These are phyloP conservation scores for Thera obeliscata DNA, from an alignment of 2,888 invertebrate species.

Conservation along the genomic window DNA sequence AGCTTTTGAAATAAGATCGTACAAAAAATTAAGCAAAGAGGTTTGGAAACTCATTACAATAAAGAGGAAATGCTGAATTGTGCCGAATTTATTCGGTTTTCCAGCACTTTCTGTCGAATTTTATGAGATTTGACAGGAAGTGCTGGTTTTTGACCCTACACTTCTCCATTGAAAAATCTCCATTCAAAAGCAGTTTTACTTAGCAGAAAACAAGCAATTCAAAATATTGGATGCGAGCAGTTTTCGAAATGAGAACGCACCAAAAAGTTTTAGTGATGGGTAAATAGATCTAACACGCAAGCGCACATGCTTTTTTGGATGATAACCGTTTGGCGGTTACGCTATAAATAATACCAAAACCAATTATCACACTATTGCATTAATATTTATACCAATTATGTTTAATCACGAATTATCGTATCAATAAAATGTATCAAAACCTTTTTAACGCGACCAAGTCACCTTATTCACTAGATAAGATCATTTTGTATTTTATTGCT, in stretches of 20 bases:
- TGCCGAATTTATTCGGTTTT: too few relatives aligned
- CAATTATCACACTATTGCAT: constrained; percentile 45
- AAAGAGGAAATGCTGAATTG: too few relatives aligned
- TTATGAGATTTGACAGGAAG: too few relatives aligned
- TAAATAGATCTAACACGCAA: background rate
- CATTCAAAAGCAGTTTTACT: too few relatives aligned
- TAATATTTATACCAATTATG: constrained; percentile 40
- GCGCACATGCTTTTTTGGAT: background rate
- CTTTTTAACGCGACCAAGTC: constrained; percentile 1
- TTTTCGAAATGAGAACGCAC: background rate
- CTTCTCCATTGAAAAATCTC: too few relatives aligned
- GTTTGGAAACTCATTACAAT: too few relatives aligned
- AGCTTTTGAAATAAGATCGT: background rate
- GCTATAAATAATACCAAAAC: constrained; percentile 27
- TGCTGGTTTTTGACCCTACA: too few relatives aligned
- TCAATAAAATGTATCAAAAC: constrained; percentile 39
- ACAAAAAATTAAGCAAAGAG: background rate
- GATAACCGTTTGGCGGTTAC: constrained; percentile 13
- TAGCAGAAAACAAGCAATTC: too few relatives aligned
- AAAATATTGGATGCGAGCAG: too few relatives aligned
- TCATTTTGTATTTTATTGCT: constrained; percentile 25
- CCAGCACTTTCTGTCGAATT: too few relatives aligned
- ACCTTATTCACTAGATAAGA: background rate
- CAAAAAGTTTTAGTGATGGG: background rate
- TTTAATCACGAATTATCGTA: constrained; percentile 36